phyloP scores from a whole-genome alignment of 2,797 vertebrate genomes.

The Ptychadena robeensis region DNA sequence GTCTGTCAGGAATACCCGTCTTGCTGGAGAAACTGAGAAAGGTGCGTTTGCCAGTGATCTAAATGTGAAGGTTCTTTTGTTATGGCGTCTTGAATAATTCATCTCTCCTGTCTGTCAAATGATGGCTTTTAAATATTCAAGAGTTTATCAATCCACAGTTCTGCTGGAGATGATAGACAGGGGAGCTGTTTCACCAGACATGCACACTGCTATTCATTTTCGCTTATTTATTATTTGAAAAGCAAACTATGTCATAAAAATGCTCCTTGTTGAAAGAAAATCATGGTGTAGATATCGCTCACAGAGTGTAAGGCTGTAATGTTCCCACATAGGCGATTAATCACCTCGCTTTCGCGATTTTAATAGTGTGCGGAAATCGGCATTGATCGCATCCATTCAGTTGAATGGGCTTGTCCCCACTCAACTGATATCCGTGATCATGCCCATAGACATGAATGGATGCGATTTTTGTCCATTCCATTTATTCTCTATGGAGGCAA shows the following conservation, averaged over 20 bases:
- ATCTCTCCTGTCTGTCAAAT: neutral
- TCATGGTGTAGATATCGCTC: too few relatives aligned
- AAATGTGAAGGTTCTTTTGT: neutral
- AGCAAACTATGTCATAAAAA: neutral
- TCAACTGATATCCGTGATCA: too few relatives aligned
- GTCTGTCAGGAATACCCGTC: conserved; percentile 91
- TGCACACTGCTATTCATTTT: neutral
- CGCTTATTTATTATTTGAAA: neutral
- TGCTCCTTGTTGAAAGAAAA: neutral
- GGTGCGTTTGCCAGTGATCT: conserved; percentile 71
- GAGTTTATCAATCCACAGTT: too few relatives aligned
- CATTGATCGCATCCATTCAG: too few relatives aligned
- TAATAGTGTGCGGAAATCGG: too few relatives aligned
- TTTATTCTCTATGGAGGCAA: too few relatives aligned
- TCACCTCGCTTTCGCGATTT: too few relatives aligned
- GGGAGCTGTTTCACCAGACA: neutral
- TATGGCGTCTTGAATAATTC: neutral
- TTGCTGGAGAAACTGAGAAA: conserved; percentile 92
- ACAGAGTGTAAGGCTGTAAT: neutral
- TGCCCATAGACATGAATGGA: too few relatives aligned
- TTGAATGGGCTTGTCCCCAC: too few relatives aligned
- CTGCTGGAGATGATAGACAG: neutral
- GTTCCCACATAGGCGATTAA: too few relatives aligned
- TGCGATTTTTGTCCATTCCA: too few relatives aligned
- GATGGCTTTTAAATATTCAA: neutral